Percentiles rank a stretch among this genome's conserved stretches.
phyloP scores from a whole-genome alignment of 2,888 invertebrate genomes.

The Mayetiola destructor region DNA sequence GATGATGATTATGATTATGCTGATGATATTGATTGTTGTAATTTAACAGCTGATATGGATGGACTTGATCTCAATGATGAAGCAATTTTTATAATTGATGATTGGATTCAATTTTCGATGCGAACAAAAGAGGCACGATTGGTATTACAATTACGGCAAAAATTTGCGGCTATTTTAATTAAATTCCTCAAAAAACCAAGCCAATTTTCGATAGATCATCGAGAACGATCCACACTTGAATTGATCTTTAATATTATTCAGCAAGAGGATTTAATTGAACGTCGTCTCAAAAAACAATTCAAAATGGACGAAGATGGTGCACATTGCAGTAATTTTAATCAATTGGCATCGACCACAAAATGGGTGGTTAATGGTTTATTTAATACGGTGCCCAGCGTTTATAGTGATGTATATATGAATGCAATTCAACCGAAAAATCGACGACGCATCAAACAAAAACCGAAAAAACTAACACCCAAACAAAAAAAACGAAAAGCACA shows the following conservation, averaged over 20 bases:
- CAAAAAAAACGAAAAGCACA: neutral
- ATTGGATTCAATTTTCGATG: conserved; percentile 62
- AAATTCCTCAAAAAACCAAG: conserved; percentile 23
- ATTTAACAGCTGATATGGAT: too few species aligned
- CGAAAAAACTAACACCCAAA: too few species aligned
- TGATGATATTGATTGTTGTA: conserved; percentile 17
- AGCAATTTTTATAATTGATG: conserved; percentile 45
- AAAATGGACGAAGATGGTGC: neutral
- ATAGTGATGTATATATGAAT: neutral
- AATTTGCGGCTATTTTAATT: conserved; percentile 55
- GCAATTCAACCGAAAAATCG: neutral
- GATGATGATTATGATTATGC: conserved; percentile 37
- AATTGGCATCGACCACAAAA: too few species aligned
- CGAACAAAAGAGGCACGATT: conserved; percentile 46
- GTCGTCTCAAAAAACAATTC: neutral
- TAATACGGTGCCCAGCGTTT: neutral
- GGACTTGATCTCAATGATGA: neutral
- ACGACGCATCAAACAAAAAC: too few species aligned
- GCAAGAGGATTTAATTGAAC: neutral
- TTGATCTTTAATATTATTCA: neutral
- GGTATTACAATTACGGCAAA: conserved; percentile 53
- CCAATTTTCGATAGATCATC: neutral
- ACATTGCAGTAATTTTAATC: too few species aligned
- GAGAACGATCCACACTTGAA: neutral
- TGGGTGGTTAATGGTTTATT: too few species aligned